Conservation (phyloP, 2,888 invertebrate species). For the Belgica antarctica region DNA sequence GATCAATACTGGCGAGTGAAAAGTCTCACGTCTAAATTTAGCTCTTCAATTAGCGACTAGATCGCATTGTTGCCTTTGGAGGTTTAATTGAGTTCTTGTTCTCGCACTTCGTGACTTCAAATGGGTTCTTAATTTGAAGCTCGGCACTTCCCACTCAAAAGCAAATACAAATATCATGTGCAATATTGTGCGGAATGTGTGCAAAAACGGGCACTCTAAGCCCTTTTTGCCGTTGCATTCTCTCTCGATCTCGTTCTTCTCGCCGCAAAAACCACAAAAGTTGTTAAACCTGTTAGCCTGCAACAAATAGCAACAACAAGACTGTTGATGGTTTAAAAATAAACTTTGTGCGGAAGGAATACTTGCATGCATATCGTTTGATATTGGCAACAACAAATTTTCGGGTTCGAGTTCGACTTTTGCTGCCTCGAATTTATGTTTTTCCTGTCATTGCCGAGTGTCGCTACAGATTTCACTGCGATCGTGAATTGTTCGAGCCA, state of each 20-base stretch:
- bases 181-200: background rate
- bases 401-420: too few species aligned
- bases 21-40: background rate
- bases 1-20: background rate
- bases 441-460: too few species aligned
- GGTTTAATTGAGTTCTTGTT: background rate
- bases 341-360: slow-evolving; percentile 23
- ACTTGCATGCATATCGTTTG: background rate
- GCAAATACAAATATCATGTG: background rate
- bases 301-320: background rate
- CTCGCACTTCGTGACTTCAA: slow-evolving; percentile 6
- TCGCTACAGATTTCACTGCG: too few species aligned
- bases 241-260: background rate
- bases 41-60: background rate
- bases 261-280: background rate
- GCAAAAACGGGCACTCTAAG: background rate
- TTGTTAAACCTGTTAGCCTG: background rate
- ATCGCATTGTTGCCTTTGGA: background rate
- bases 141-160: background rate
- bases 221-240: slow-evolving; percentile 16
- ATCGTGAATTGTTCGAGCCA: too few species aligned
- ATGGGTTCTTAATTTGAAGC: background rate
- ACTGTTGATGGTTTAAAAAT: slow-evolving; percentile 20
- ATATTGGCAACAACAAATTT: background rate
- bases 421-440: too few species aligned